A percentile compares a stretch with the other conserved stretches of the same genome.
Evolutionary conservation across 2,797 vertebrate species (phyloP).

Genomic region (Helarctos malayanus): DNA sequence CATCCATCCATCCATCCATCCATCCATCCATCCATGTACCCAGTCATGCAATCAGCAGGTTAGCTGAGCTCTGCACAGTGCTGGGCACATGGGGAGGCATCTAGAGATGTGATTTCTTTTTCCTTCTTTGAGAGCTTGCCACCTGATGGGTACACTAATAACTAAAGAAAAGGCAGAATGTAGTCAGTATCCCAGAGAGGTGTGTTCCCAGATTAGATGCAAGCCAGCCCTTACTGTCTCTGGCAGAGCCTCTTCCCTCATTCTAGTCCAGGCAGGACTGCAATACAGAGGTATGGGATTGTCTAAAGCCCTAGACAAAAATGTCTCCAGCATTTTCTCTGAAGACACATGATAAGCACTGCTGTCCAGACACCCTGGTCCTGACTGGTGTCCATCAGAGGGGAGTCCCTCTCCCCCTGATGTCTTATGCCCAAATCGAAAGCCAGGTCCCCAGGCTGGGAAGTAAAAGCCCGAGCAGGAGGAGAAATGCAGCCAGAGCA

Average conservation of each 20-base stretch:
- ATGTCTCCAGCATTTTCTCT: not conserved
- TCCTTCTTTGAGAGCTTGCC: not conserved
- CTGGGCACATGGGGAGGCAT: not conserved
- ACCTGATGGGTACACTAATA: constrained; percentile 27
- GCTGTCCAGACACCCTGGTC: not conserved
- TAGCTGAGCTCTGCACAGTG: not conserved
- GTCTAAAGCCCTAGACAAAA: constrained; percentile 18
- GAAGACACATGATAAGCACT: not conserved
- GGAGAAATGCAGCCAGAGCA: not conserved
- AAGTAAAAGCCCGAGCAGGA: not conserved
- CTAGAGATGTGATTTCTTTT: constrained; percentile 17
- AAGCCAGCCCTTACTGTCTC: not conserved
- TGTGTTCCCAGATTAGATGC: not conserved
- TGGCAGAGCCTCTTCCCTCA: not conserved
- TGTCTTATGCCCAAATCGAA: not conserved
- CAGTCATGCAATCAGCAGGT: not conserved
- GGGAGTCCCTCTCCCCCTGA: not conserved
- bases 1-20: fast-evolving
- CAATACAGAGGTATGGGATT: not conserved
- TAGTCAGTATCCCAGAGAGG: not conserved
- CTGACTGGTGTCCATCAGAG: not conserved
- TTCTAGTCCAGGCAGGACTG: not conserved
- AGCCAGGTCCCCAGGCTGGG: not conserved
- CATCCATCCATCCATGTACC: not conserved
- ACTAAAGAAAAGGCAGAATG: constrained; percentile 24